Evolutionary conservation across 2,113 vertebrate genomes (phyloP), one percentile per base, ranked within the genome.

Genomic region (Indri indri): DNA sequence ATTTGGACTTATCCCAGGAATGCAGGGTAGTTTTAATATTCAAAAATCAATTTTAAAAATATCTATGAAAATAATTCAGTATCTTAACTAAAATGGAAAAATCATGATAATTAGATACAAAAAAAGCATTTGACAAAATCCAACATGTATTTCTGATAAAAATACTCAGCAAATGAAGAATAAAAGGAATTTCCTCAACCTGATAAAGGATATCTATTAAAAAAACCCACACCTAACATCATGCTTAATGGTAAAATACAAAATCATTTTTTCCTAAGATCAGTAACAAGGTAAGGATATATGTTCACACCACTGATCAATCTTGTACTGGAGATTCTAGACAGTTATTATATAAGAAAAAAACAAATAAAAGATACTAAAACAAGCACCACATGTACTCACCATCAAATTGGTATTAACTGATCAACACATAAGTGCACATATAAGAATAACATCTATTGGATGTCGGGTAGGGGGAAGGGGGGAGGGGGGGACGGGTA

Each of bases 111-210:
- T 61, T 73, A 59, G n/a, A 83, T 14, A 4, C 1, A 66, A 13
- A 71, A 88, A 92, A 86, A 87, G 10, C 40, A 81, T 80, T 42
- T 50, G 37, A 93, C 23, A 86, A 95, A 93, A 81, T 52, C 47
- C 47, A 71, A 45, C 12, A 95, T 68, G 42, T 9, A 74, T 34
- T 82, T 97, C 68, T 42, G 45, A 81, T 93, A 40, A 47, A 73
- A 70, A 30, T 11, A 23, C 20, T 96, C 52, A 37, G 5, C 18
- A 79, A 89, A 90, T 52, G 13, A 95, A 93, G 8, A 80, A 74
- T 25, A 77, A 77, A 59, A 83, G 57, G 27, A 77, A 63, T 10
- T 71, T 73, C n/a, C n/a, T 73, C 45, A 95, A 68, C 1, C 12
- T 71, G 42, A 77, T 59, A 59, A 77, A 90, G 14, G 11, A 6